A percentile compares a stretch with the other conserved stretches of the same genome.
Conservation (phyloP, 1,140 invertebrate genomes). For the Paralvinella palmiformis region DNA sequence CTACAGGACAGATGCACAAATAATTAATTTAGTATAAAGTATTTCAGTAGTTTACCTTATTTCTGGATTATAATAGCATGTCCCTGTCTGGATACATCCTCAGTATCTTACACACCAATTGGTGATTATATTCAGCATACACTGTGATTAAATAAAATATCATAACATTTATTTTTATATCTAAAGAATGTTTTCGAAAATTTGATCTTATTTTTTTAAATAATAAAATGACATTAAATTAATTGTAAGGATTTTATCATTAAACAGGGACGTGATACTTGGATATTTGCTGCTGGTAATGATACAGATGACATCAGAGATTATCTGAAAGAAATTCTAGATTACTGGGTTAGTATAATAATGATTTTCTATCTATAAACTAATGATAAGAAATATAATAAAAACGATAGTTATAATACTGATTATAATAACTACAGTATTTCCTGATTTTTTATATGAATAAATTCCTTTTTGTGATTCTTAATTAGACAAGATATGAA, state of each 20-base stretch:
- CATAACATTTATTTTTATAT: too few relatives aligned
- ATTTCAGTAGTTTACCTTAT: conserved; percentile 19
- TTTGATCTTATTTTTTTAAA: too few relatives aligned
- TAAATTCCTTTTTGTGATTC: neutral
- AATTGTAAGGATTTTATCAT: too few relatives aligned
- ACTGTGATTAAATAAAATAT: too few relatives aligned
- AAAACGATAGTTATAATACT: neutral
- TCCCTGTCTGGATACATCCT: conserved; percentile 7
- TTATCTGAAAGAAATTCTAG: conserved; percentile 26
- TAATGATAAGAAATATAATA: neutral
- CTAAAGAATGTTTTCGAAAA: too few relatives aligned
- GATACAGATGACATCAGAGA: conserved; percentile 27
- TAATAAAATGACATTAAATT: too few relatives aligned
- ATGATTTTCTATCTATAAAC: neutral
- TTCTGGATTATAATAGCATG: conserved; percentile 19
- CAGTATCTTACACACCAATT: neutral
- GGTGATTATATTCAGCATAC: too few relatives aligned
- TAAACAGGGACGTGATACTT: conserved; percentile 32
- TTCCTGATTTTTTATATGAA: neutral
- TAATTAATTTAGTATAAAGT: too few relatives aligned
- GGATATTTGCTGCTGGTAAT: conserved; percentile 34
- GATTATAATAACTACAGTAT: neutral
- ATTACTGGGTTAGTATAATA: conserved; percentile 19
- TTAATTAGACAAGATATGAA: neutral
- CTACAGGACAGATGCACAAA: too few relatives aligned